These are phyloP conservation scores for Dilophus febrilis DNA, from an alignment of 2,888 invertebrate species.

Conservation along the genomic window DNA sequence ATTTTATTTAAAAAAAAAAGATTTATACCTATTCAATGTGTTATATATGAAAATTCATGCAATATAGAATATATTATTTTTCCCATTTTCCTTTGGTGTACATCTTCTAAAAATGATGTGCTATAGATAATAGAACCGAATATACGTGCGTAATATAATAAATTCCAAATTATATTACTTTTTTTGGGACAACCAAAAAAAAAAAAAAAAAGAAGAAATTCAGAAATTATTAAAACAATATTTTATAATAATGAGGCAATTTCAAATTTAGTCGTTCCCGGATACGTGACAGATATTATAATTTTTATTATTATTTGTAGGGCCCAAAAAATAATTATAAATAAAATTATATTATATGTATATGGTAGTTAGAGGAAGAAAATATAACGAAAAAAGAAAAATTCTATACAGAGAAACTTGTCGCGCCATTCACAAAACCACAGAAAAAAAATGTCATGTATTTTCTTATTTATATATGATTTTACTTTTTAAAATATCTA, in stretches of 20 bases:
- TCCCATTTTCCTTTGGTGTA: no score
- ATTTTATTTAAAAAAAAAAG: no score
- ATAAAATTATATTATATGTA: neutral
- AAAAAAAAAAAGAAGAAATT: no score
- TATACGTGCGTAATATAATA: no score
- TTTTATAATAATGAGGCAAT: conserved; percentile 5
- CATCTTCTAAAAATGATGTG: no score
- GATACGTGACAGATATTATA: conserved; percentile 2
- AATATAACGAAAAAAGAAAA: neutral
- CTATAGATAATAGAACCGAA: no score
- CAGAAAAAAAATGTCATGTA: conserved; percentile 5
- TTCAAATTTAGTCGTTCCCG: conserved; percentile 3
- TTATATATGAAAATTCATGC: no score
- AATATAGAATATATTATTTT: no score
- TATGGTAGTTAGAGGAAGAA: neutral
- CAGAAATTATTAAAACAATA: conserved; percentile 7
- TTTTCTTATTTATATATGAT: conserved; percentile 6
- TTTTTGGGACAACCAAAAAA: no score
- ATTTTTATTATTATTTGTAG: no score
- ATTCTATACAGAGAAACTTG: conserved; percentile 1
- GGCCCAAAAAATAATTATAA: neutral
- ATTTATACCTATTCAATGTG: no score
- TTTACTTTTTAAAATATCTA: neutral
- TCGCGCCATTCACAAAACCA: no score
- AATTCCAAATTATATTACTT: neutral